Evolutionary conservation across 2,113 vertebrate genomes (phyloP).

Genomic region (zebrafish (Danio rerio)): GRCz12tu NC_133195.1:45551501-45552000

Average conservation of each 20-base stretch:
- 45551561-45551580: background rate
- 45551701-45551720: conserved; percentile 8
- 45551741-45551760: background rate
- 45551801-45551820: conserved; percentile 2
- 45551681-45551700: background rate
- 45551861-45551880: background rate
- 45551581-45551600: background rate
- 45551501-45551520: conserved; percentile 22
- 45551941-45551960: background rate
- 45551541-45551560: conserved; percentile 28
- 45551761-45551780: background rate
- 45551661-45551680: background rate
- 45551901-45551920: background rate
- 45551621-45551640: background rate
- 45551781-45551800: conserved; percentile 29
- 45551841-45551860: conserved; percentile 16
- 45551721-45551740: conserved; percentile 2
- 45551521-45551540: conserved; percentile 4
- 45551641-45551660: conserved; percentile 1
- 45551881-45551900: background rate
- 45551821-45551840: background rate
- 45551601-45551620: background rate
- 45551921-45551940: too few relatives aligned
- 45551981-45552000: background rate
- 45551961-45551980: background rate